phyloP scores from a whole-genome alignment of 2,888 invertebrate genomes.

The Philereme transversata region DNA sequence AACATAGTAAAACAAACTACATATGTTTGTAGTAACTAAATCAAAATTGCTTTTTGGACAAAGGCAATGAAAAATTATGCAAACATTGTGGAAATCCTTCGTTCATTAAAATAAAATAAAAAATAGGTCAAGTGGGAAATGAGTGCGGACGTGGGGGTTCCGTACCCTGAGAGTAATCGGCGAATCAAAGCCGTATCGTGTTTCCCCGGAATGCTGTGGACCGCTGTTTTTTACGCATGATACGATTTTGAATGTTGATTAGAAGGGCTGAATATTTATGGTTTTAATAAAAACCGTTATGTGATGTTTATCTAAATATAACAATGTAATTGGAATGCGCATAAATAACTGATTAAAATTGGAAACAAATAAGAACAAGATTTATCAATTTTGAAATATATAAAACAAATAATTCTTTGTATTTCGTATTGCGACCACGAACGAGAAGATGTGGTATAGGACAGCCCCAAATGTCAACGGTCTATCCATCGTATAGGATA shows the following conservation, averaged over 20 bases:
- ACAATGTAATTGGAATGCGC: slow-evolving; percentile 1
- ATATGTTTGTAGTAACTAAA: no score
- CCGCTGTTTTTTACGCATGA: slow-evolving; percentile 27
- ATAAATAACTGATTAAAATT: slow-evolving; percentile 2
- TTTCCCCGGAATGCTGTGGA: slow-evolving; percentile 12
- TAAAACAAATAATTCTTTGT: no score
- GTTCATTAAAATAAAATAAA: slow-evolving; percentile 35
- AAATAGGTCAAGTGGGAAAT: slow-evolving; percentile 39
- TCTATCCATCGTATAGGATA: no score
- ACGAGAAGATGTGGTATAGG: no score
- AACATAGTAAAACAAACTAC: no score
- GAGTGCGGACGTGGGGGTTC: slow-evolving; percentile 25
- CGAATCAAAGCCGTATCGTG: slow-evolving; percentile 33
- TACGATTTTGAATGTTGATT: slow-evolving; percentile 28
- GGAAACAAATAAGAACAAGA: background rate
- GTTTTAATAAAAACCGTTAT: slow-evolving; percentile 12
- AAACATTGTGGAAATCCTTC: slow-evolving; percentile 34
- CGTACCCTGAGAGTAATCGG: slow-evolving; percentile 31
- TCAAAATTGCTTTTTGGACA: slow-evolving; percentile 51
- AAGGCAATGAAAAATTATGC: slow-evolving; percentile 43
- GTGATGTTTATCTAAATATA: background rate
- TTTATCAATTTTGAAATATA: no score
- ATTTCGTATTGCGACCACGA: no score
- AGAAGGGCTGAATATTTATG: slow-evolving; percentile 7
- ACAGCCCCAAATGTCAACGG: no score